These are phyloP conservation scores for Brachyptera putata DNA, from an alignment of 2,888 invertebrate species.

Conservation along the genomic window DNA sequence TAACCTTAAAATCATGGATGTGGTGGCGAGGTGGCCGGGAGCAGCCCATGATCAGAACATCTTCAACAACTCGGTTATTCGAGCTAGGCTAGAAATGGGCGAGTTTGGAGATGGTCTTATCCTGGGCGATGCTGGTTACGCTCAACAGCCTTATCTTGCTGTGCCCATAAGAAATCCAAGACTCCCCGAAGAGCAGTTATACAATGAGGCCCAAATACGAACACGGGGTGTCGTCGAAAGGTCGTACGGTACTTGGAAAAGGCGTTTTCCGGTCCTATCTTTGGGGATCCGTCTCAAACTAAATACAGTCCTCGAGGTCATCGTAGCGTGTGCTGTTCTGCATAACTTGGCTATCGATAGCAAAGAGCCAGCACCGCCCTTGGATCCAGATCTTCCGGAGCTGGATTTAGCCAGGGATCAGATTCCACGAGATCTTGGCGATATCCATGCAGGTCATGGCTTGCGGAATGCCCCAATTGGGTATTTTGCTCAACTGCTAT, in stretches of 20 bases:
- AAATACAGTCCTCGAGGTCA: conserved; percentile 13
- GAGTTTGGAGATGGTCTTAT: conserved; percentile 29
- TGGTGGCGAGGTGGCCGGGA: conserved; percentile 26
- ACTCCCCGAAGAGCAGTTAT: conserved; percentile 9
- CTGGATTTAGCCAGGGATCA: not conserved
- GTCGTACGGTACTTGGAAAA: conserved; percentile 21
- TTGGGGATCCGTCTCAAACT: conserved; percentile 9
- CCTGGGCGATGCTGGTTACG: conserved; percentile 16
- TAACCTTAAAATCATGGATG: conserved; percentile 12
- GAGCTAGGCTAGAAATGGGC: conserved; percentile 10
- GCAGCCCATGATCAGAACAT: conserved; percentile 22
- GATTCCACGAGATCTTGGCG: not conserved
- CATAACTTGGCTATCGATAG: conserved; percentile 20
- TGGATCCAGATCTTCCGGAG: not conserved
- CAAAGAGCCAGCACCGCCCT: conserved; percentile 20
- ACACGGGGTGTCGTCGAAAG: conserved; percentile 23
- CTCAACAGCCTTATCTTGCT: not conserved
- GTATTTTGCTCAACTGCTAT: no score
- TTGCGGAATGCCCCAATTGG: no score
- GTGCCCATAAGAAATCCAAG: conserved; percentile 23
- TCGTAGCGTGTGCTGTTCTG: conserved; percentile 24
- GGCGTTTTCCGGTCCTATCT: conserved; percentile 19
- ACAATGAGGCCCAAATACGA: no score
- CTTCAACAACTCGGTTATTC: conserved; percentile 17
- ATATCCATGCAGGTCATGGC: no score